Evolutionary conservation across 2,797 vertebrate genomes (phyloP).

Genomic region (Hoplostethus atlanticus): DNA sequence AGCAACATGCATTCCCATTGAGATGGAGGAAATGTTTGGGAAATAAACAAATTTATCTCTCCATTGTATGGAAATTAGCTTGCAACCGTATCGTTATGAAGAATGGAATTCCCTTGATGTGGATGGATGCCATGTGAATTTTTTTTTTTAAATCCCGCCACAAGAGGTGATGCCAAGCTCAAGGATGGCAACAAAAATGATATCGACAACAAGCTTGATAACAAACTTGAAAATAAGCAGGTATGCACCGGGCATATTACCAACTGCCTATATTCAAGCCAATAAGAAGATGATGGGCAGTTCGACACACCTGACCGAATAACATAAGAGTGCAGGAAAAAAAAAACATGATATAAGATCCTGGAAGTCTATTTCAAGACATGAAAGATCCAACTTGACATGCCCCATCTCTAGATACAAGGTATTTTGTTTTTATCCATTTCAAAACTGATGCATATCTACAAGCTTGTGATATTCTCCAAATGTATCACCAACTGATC

Average conservation of each 20-base stretch:
- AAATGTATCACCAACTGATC: no score
- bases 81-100: slow-evolving; percentile 29
- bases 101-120: slow-evolving; percentile 40
- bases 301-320: neutral
- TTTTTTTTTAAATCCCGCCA: neutral
- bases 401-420: no score
- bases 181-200: slow-evolving; percentile 26
- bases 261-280: neutral
- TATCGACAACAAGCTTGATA: slow-evolving; percentile 18
- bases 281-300: neutral
- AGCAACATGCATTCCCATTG: slow-evolving; percentile 42
- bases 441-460: no score
- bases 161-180: slow-evolving; percentile 7
- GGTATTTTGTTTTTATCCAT: no score
- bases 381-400: no score
- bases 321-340: neutral
- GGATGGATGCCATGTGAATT: slow-evolving; percentile 23
- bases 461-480: no score
- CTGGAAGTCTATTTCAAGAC: no score
- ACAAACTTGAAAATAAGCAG: neutral
- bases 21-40: slow-evolving; percentile 39
- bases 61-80: slow-evolving; percentile 50
- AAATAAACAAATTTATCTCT: slow-evolving; percentile 49
- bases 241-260: no score
- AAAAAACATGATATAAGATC: neutral